Conservation (phyloP, 2,888 invertebrate genomes). For the Cephalotes varians region DNA sequence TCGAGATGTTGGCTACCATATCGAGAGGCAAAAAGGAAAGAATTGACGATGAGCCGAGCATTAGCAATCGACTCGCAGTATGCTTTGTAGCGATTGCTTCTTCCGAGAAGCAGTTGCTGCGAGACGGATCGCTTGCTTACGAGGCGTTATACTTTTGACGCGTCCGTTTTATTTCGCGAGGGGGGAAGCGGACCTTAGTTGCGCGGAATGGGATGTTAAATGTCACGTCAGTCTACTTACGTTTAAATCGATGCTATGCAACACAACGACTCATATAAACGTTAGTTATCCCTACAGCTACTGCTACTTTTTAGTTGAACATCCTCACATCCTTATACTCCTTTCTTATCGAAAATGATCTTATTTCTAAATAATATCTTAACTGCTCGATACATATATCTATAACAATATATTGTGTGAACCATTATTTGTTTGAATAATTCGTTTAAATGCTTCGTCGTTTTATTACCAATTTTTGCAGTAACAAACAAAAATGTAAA, state of each 20-base stretch:
- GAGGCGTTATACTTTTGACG: slow-evolving; percentile 51
- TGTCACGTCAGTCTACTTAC: slow-evolving; percentile 51
- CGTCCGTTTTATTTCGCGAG: slow-evolving; percentile 42
- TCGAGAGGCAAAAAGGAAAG: slow-evolving; percentile 42
- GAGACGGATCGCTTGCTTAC: slow-evolving; percentile 51
- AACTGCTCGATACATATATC: not conserved
- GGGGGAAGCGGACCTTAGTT: not conserved
- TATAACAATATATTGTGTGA: not conserved
- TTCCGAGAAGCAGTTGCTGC: slow-evolving; percentile 46
- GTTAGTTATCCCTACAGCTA: not conserved
- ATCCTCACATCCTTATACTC: not conserved
- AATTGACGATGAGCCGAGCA: slow-evolving; percentile 40
- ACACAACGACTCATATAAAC: slow-evolving; percentile 25
- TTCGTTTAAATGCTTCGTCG: not conserved
- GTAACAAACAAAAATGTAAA: slow-evolving; percentile 25
- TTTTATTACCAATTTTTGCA: not conserved
- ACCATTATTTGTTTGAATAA: slow-evolving; percentile 13
- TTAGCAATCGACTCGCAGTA: slow-evolving; percentile 50
- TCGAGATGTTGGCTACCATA: slow-evolving; percentile 69
- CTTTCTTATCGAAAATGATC: slow-evolving; percentile 19
- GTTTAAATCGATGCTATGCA: slow-evolving; percentile 42
- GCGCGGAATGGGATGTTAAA: slow-evolving; percentile 45
- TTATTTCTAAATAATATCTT: slow-evolving; percentile 27
- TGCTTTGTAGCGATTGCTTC: slow-evolving; percentile 51
- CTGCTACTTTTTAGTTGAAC: not conserved